Conservation (phyloP, 1,140 invertebrate species). For the Campoletis sonorensis region DNA sequence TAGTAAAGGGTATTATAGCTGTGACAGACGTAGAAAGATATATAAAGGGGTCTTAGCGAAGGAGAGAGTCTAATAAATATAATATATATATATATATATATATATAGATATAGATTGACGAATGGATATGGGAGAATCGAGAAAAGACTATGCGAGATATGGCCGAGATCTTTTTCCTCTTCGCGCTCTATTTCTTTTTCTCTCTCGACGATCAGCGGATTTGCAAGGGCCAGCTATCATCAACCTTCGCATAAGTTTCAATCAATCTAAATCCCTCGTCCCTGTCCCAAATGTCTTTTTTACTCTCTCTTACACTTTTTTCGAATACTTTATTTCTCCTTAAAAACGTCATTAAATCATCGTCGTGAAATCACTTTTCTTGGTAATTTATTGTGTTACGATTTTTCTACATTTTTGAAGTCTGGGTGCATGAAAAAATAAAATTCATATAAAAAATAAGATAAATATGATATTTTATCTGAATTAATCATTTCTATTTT, state of each 20-base stretch:
- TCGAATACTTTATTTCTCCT: not conserved
- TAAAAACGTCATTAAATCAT: not conserved
- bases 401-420: not conserved
- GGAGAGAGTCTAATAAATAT: not conserved
- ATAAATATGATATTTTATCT: too few species aligned
- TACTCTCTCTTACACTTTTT: not conserved
- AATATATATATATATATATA: conserved; percentile 11
- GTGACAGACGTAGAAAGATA: not conserved
- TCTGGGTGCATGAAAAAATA: too few species aligned
- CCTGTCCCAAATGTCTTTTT: not conserved
- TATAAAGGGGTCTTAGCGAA: not conserved
- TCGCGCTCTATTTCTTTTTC: too few species aligned
- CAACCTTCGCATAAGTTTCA: not conserved
- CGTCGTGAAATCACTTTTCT: not conserved
- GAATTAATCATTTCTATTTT: too few species aligned
- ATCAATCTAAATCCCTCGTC: not conserved
- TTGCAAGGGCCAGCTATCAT: not conserved
- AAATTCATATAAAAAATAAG: too few species aligned
- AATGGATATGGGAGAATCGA: not conserved
- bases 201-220: not conserved
- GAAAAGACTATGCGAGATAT: conserved; percentile 3
- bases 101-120: not conserved
- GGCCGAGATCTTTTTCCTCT: too few species aligned
- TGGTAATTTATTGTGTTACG: not conserved
- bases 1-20: conserved; percentile 14